Base-by-base conservation (phyloP, 1,140 invertebrate species). In the Drosophila ficusphila region DNA sequence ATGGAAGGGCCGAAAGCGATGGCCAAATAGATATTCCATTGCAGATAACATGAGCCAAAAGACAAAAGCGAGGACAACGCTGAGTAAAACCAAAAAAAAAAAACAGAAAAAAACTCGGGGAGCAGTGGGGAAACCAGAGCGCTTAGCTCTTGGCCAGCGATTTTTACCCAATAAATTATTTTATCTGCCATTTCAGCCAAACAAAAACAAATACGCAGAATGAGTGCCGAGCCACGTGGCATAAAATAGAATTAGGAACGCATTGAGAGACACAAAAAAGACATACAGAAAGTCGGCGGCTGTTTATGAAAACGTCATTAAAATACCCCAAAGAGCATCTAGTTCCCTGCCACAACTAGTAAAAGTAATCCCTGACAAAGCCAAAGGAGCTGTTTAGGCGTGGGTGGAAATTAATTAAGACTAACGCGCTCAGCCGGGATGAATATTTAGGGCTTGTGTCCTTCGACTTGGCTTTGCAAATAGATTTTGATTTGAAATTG, bases 111-210 rank as follows among this genome's bases (percentile, higher is more conserved):
- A 33, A 12, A 11, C 8, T 9, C n/a, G n/a, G 8, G 12, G 8
- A 19, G 11, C 12, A 36, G 39, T 19, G 39, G 21, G n/a, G 21
- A 54, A 71, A 75, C 54, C 75, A 52, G 54, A 68, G 67, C 62
- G 71, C 71, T 76, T 57, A 72, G 67, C 69, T 86, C 41, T 86
- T 85, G 81, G 81, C 81, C 72, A 85, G 72, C 76, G 82, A 86
- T 86, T 85, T 86, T 85, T 86, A 86, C 81, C 76, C 81, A 85
- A 85, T 85, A 86, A 85, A 85, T 85, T 85, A 85, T 85, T 79
- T 79, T 68, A 86, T 86, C 81, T 81, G 54, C 56, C 65, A 76
- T 68, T 68, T 52, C 16, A 25, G 61, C 19, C 67, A 77, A 56
- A 51, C 49, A 60, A 53, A 57, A 61, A 68, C 46, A 67, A 67